phyloP scores from a whole-genome alignment of 2,113 vertebrate species.

The Excalfactoria chinensis region DNA sequence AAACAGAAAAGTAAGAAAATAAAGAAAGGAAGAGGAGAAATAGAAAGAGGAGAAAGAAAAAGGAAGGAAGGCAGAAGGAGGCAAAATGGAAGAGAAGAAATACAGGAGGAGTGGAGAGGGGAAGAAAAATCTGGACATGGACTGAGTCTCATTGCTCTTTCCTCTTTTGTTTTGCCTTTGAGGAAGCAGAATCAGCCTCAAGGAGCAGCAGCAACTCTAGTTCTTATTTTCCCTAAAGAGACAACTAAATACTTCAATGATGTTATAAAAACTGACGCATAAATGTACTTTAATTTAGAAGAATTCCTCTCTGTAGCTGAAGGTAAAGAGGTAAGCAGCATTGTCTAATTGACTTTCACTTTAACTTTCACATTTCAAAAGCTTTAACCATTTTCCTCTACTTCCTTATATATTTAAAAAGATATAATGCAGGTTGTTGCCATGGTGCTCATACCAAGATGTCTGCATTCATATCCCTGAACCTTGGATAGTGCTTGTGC shows the following conservation, averaged over 20 bases:
- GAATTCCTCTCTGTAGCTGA: neutral
- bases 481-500: neutral
- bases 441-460: slow-evolving; percentile 30
- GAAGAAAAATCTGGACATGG: neutral
- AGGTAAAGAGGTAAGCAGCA: neutral
- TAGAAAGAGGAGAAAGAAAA: neutral
- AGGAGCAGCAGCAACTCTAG: neutral
- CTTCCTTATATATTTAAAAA: neutral
- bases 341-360: slow-evolving; percentile 1
- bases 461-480: neutral
- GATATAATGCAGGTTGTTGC: slow-evolving; percentile 35
- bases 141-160: neutral
- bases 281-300: neutral
- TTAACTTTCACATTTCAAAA: neutral
- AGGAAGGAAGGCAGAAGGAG: neutral
- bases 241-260: neutral
- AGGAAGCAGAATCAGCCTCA: neutral
- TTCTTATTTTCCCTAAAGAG: neutral
- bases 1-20: neutral
- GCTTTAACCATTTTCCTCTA: neutral
- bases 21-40: too few relatives aligned
- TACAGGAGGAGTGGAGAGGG: too few relatives aligned
- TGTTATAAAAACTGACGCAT: neutral
- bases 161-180: neutral
- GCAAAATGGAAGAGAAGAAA: neutral